A percentile compares a stretch with the other conserved stretches of the same genome.
phyloP scores from a whole-genome alignment of 2,888 invertebrate species.

The Philaethria dido region DNA sequence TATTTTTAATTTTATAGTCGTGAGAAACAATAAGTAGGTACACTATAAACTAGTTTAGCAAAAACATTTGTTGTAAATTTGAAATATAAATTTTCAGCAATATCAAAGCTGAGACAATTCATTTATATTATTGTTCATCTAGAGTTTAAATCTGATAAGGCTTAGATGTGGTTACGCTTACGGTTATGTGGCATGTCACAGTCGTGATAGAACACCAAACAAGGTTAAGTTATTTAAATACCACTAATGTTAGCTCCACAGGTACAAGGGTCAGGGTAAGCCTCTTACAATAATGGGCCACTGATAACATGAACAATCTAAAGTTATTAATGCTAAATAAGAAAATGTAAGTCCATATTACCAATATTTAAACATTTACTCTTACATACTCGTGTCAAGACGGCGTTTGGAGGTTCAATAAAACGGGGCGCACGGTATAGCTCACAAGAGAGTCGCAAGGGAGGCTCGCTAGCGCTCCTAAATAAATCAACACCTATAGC shows the following conservation, averaged over 20 bases:
- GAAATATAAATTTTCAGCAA: not conserved
- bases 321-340: constrained; percentile 22
- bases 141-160: constrained; percentile 45
- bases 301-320: constrained; percentile 47
- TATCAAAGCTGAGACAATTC: constrained; percentile 3
- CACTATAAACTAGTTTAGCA: no score
- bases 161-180: constrained; percentile 46
- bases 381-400: constrained; percentile 24
- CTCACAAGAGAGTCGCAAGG: constrained; percentile 44
- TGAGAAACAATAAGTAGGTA: no score
- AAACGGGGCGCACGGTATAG: constrained; percentile 41
- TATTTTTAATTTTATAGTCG: no score
- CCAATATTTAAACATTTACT: not conserved
- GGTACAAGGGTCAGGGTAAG: constrained; percentile 71
- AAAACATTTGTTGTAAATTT: not conserved
- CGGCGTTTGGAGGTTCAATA: constrained; percentile 38
- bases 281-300: constrained; percentile 65
- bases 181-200: constrained; percentile 56
- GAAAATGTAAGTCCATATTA: not conserved
- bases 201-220: constrained; percentile 60
- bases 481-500: constrained; percentile 26
- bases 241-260: constrained; percentile 52
- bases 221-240: constrained; percentile 69
- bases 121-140: constrained; percentile 42
- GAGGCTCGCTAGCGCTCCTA: constrained; percentile 35